Base-by-base conservation (phyloP, 2,888 invertebrate genomes). In the Resseliella maxima region DNA sequence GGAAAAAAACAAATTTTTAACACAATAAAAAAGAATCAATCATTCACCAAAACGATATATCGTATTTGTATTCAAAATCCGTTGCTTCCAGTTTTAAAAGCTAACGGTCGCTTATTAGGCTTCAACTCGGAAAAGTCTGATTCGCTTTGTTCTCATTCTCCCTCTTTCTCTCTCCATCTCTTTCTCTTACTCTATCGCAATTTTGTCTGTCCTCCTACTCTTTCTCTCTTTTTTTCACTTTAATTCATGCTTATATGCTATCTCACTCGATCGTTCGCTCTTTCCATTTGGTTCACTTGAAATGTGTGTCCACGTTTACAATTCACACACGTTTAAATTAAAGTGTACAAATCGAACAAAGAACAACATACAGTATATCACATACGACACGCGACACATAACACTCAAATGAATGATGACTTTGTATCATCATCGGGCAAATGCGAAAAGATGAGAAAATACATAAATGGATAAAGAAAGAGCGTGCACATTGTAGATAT, bases 301-400 rank as follows among this genome's bases (percentile, higher is more conserved):
- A 59, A 59, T 24, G 27, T 59, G 59, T 59, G 46, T 50, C 27
- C 59, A 59, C 59, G 27, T 59, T 50, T 50, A 15, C 18, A 50
- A 18, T 50, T 50, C 12, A 41, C 41, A 50, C 50, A 50, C 15
- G 18, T 50, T 50, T 24, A 59, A 59, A 59, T 59, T 59, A 59
- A 59, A 24, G 59, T 24, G n/a, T 24, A 59, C 59, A 59, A 3
- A 72, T 72, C 31, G 72, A 72, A 72, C 72, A 72, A 72, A 31
- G 72, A 72, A 72, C 72, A 72, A 31, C 72, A 72, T 35, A 31
- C 18, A 72, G 31, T 72, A 15, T 31, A 72, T 72, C 72, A 72
- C 72, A 72, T n/a, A 5, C 31, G 15, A 72, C 31, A 72, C 31
- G 31, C n/a, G 15, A 8, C 31, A 72, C 5, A 72, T 15, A n/a